These are phyloP conservation scores for Crepidodera aurea DNA, from an alignment of 2,888 invertebrate genomes.

Conservation along the genomic window DNA sequence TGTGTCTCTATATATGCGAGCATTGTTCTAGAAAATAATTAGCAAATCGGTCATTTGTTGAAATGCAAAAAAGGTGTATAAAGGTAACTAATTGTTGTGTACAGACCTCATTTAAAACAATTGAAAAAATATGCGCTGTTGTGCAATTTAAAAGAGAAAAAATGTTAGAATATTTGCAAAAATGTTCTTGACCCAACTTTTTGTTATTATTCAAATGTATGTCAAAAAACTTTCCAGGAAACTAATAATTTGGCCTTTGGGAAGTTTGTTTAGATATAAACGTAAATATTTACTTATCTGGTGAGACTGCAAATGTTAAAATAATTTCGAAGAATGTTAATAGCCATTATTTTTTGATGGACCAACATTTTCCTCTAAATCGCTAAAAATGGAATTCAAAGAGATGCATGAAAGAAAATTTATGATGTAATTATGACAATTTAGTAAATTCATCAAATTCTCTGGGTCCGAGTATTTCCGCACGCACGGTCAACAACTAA, in stretches of 20 bases:
- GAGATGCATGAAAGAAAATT: conserved; percentile 1
- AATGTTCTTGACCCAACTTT: no score
- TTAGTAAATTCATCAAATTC: conserved; percentile 1
- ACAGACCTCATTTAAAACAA: not conserved
- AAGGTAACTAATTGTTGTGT: not conserved
- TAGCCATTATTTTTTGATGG: no score
- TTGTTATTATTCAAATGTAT: no score
- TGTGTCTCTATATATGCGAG: not conserved
- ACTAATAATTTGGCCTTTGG: conserved; percentile 9
- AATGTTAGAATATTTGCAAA: not conserved
- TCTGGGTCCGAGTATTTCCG: not conserved
- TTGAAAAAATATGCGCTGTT: not conserved
- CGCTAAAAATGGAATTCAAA: not conserved
- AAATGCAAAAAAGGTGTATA: not conserved
- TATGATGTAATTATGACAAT: not conserved
- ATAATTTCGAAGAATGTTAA: no score
- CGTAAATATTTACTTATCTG: no score
- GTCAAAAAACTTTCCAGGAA: not conserved
- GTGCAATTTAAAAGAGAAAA: not conserved
- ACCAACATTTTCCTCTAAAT: not conserved
- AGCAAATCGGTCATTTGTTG: not conserved
- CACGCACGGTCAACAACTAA: conserved; percentile 8
- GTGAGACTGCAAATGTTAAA: no score
- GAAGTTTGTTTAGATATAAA: not conserved
- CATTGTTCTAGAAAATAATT: not conserved